Conservation (phyloP, 2,888 invertebrate species). For the Drosophila pegasa region DNA sequence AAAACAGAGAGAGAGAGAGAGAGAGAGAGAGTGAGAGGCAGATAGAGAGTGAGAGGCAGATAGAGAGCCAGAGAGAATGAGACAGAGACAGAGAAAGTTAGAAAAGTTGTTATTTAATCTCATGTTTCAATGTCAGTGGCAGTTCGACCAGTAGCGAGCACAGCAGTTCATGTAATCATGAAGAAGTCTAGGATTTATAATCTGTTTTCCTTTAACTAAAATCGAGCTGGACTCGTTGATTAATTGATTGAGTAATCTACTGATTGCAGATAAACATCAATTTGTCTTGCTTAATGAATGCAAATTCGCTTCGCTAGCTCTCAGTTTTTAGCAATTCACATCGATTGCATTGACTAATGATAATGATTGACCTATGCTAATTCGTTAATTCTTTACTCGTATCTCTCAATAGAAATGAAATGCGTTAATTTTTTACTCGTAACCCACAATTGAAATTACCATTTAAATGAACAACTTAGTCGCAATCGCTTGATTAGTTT, state of each 20-base stretch:
- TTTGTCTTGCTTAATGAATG: background rate
- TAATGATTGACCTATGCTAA: background rate
- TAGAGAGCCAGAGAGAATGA: background rate
- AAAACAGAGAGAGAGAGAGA: background rate
- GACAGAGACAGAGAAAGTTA: background rate
- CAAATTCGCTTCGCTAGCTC: background rate
- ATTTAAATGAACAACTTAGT: no score
- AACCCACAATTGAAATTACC: no score
- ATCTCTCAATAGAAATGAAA: no score
- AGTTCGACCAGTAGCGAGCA: no score
- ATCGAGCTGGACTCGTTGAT: background rate
- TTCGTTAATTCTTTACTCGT: background rate
- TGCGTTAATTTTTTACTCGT: background rate
- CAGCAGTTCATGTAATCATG: no score
- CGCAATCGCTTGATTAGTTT: no score
- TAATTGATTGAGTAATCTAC: background rate
- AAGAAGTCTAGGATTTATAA: no score
- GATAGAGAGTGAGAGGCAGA: background rate
- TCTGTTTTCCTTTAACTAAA: no score
- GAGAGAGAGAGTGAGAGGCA: background rate
- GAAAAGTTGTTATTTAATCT: no score
- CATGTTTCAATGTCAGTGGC: no score
- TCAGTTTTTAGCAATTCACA: background rate
- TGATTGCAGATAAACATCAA: background rate
- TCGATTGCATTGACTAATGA: background rate